Conservation (phyloP, 2,113 vertebrate species). For the Sula dactylatra region DNA sequence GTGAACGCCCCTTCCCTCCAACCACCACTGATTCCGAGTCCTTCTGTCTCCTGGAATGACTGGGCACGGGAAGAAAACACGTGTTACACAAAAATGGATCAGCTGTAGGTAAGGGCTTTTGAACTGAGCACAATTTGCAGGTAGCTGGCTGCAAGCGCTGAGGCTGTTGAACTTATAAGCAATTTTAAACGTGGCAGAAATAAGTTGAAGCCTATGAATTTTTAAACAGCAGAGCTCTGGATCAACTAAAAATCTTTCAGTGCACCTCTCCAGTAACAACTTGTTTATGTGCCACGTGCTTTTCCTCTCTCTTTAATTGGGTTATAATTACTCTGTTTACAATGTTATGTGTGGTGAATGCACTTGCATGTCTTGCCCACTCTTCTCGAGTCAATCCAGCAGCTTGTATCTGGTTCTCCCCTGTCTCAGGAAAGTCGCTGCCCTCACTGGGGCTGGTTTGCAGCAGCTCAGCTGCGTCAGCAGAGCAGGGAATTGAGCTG, state of each 20-base stretch:
- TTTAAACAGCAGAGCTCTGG: not conserved
- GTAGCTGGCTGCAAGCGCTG: not conserved
- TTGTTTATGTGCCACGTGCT: not conserved
- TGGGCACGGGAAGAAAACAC: not conserved
- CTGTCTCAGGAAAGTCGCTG: not conserved
- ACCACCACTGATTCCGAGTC: not conserved
- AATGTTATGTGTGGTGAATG: not conserved
- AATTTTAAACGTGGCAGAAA: not conserved
- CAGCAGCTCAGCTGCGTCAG: not conserved
- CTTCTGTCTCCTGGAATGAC: not conserved
- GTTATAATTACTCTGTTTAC: not conserved
- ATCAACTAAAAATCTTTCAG: not conserved
- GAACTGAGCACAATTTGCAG: not conserved
- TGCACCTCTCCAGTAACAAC: not conserved
- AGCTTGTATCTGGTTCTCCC: not conserved
- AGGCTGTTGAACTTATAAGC: not conserved
- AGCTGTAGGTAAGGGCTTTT: not conserved
- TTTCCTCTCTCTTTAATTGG: not conserved
- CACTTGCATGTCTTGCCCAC: accelerated
- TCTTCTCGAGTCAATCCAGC: not conserved
- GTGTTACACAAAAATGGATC: not conserved
- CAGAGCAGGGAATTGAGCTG: not conserved
- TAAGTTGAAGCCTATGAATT: not conserved
- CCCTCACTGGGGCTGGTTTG: not conserved
- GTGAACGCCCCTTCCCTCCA: not conserved